Evolutionary conservation across 1,140 invertebrate genomes (phyloP), one percentile per base, ranked within the genome.

Genomic region (Meteorus sp.): DNA sequence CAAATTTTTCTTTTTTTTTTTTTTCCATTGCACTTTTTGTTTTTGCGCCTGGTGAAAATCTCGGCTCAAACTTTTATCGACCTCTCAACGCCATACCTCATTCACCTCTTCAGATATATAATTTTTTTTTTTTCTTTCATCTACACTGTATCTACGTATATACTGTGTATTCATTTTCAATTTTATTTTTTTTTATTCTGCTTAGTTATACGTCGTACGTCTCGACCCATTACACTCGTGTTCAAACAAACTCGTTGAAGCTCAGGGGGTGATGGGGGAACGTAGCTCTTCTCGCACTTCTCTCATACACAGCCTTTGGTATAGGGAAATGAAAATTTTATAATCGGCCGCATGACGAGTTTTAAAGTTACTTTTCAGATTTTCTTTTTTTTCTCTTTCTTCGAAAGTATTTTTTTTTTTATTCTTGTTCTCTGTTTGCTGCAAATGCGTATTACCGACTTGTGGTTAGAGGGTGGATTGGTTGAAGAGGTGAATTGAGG

Each of bases 281-380:
- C n/a, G n/a, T n/a, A n/a, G 13, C 37, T 33, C 6, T 15, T 51
- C 37, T 39, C 39, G 17, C 17, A 20, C 22, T 11, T 43, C 31
- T 17, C 39, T 4, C 11, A 15, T n/a, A 29, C 3, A 37, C 29
- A 13, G 35, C 5, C n/a, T 15, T n/a, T 17, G 27, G 27, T n/a
- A 54, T 5, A 48, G 11, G 35, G 29, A 55, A 27, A 44, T 22
- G 22, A 31, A 61, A 61, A 47, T 58, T 62, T 56, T 44, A 59
- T 59, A 63, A 63, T 63, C 51, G 44, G 15, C 20, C 53, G 45
- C 47, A 20, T 50, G 61, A 63, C 57, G 56, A 59, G 56, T 63
- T 63, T 63, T 45, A 39, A 59, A 63, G 56, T 62, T 62, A 43
- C 37, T 61, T 61, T 61, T 27, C 60, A 45, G 56, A 54, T 61